Conservation (phyloP, 2,888 invertebrate genomes). For the Oxytorus armatus region DNA sequence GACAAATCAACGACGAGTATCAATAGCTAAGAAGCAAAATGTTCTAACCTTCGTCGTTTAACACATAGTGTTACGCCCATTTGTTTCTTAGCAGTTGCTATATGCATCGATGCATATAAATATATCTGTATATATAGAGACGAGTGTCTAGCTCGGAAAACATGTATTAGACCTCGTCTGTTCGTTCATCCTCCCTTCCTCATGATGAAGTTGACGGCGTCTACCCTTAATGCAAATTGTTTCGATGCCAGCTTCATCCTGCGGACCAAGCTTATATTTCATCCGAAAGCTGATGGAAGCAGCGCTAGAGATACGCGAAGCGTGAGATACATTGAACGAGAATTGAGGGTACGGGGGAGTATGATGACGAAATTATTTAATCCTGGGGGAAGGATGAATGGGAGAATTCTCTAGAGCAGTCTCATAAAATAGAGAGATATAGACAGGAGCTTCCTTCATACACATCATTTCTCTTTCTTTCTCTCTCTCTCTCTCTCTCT, state of each 20-base stretch:
- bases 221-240: constrained; percentile 2
- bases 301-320: constrained; percentile 22
- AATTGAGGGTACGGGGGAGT: constrained; percentile 33
- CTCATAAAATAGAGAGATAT: constrained; percentile 5
- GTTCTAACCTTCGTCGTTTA: not conserved
- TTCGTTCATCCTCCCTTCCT: not conserved
- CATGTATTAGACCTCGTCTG: constrained; percentile 16
- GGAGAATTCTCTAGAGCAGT: constrained; percentile 11
- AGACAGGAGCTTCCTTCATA: constrained; percentile 27
- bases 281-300: not conserved
- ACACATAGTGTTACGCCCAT: not conserved
- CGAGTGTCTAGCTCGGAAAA: constrained; percentile 9
- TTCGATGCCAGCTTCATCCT: constrained; percentile 18
- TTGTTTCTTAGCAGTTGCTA: not conserved
- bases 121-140: not conserved
- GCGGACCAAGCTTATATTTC: constrained; percentile 18
- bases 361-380: constrained; percentile 60
- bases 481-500: not conserved
- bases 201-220: constrained; percentile 23
- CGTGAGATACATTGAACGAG: constrained; percentile 13
- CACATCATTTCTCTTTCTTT: constrained; percentile 51
- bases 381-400: constrained; percentile 7
- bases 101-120: constrained; percentile 6
- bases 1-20: too few relatives aligned
- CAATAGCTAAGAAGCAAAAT: not conserved